These are phyloP conservation scores for Liolophura sinensis DNA, from an alignment of 1,140 invertebrate genomes.

Conservation along the genomic window DNA sequence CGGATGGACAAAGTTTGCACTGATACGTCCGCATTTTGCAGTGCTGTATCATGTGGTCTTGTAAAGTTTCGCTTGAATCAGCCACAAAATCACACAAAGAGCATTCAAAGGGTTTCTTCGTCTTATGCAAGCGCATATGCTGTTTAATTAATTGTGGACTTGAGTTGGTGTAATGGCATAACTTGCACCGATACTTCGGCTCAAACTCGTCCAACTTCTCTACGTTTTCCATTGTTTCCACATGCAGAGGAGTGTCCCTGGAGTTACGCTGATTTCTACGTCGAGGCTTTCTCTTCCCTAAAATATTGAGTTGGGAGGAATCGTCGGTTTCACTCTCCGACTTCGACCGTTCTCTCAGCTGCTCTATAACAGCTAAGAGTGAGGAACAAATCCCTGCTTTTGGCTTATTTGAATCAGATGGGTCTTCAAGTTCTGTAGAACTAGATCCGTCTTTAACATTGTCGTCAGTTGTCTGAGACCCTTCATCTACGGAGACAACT, in stretches of 20 bases:
- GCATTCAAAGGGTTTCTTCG: constrained; percentile 52
- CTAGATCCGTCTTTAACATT: too few species aligned
- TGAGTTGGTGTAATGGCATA: constrained; percentile 53
- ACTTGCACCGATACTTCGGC: constrained; percentile 45
- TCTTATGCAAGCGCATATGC: constrained; percentile 55
- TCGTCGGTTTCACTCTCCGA: constrained; percentile 41
- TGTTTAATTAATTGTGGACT: constrained; percentile 38
- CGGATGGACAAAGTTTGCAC: constrained; percentile 50
- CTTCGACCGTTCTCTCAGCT: constrained; percentile 49
- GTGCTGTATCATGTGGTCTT: constrained; percentile 56
- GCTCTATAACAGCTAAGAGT: constrained; percentile 56
- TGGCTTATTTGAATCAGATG: constrained; percentile 9
- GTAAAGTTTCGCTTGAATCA: constrained; percentile 44
- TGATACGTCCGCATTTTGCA: constrained; percentile 54
- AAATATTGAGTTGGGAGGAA: constrained; percentile 3
- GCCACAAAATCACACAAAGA: constrained; percentile 52
- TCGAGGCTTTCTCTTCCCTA: constrained; percentile 24
- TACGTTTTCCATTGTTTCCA: constrained; percentile 43
- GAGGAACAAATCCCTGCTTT: constrained; percentile 54
- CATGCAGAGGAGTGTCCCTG: constrained; percentile 24
- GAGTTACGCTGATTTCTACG: constrained; percentile 27
- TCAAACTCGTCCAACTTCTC: constrained; percentile 41
- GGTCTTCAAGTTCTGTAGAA: constrained; percentile 9
- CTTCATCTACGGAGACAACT: too few species aligned
- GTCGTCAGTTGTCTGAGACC: too few species aligned